phyloP scores from a whole-genome alignment of 2,113 vertebrate genomes.

The Mormyrus iriodes region DNA sequence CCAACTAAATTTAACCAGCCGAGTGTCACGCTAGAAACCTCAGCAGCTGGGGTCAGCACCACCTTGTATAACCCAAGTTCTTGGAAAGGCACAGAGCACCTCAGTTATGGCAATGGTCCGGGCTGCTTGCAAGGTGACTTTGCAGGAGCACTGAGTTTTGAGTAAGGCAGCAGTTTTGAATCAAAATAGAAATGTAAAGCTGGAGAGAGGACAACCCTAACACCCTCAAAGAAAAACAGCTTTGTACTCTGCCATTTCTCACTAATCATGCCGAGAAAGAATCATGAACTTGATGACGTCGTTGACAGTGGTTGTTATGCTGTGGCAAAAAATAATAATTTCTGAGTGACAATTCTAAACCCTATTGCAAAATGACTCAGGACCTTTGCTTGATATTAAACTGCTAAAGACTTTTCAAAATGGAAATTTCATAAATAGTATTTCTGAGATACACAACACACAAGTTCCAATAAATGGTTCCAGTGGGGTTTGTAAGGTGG shows the following conservation, averaged over 20 bases:
- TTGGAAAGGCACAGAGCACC: neutral
- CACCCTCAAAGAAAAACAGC: neutral
- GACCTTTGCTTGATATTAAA: neutral
- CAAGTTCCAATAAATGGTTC: neutral
- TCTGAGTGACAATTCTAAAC: neutral
- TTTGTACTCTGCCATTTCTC: neutral
- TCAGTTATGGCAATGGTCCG: neutral
- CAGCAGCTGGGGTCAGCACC: conserved; percentile 36
- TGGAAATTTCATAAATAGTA: neutral
- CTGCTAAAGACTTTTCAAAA: neutral
- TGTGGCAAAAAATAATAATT: neutral
- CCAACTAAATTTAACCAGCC: conserved; percentile 1
- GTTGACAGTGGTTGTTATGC: neutral
- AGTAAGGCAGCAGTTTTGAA: neutral
- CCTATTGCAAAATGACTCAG: neutral
- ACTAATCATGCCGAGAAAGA: neutral
- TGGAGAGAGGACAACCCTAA: neutral
- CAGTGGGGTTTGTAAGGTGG: neutral
- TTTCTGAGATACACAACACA: neutral
- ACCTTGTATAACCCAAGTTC: conserved; percentile 18
- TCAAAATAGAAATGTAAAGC: neutral
- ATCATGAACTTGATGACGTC: neutral
- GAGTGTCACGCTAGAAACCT: conserved; percentile 36
- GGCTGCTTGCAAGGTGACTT: neutral
- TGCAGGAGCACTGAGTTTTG: neutral